Conservation (phyloP, 2,888 invertebrate species). For the Andrena trimmerana region DNA sequence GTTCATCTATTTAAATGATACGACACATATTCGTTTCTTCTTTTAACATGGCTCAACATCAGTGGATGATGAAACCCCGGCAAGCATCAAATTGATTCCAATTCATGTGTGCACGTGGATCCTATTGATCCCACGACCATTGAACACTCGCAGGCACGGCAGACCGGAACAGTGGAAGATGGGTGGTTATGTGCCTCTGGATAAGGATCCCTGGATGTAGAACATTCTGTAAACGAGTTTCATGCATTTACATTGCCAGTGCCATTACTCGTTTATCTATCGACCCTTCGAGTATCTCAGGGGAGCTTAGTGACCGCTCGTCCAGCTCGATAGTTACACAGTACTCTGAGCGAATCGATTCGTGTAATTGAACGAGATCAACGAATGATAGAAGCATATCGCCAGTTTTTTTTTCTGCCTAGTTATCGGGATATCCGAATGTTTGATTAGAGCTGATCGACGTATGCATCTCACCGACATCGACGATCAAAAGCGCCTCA, state of each 20-base stretch:
- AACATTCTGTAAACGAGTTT: constrained; percentile 62
- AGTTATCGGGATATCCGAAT: constrained; percentile 30
- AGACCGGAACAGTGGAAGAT: constrained; percentile 33
- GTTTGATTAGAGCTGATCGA: constrained; percentile 19
- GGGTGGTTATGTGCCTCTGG: constrained; percentile 44
- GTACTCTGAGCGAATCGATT: constrained; percentile 38
- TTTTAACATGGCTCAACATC: neutral
- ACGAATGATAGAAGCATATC: constrained; percentile 29
- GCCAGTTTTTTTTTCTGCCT: constrained; percentile 19
- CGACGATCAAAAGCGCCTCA: neutral
- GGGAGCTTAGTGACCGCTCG: constrained; percentile 37
- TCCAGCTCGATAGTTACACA: constrained; percentile 26
- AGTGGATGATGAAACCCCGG: neutral
- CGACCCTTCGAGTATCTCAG: constrained; percentile 48
- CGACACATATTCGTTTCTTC: neutral
- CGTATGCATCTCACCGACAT: neutral
- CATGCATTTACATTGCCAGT: constrained; percentile 52
- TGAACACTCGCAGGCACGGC: constrained; percentile 1
- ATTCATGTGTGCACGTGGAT: neutral
- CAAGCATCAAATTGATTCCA: neutral
- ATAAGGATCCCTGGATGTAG: constrained; percentile 53
- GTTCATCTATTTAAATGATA: neutral
- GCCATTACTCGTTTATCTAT: constrained; percentile 59
- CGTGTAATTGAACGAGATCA: constrained; percentile 47
- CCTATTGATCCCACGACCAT: constrained; percentile 11